Conservation (phyloP, 2,888 invertebrate genomes). For the Agrochola circellaris region DNA sequence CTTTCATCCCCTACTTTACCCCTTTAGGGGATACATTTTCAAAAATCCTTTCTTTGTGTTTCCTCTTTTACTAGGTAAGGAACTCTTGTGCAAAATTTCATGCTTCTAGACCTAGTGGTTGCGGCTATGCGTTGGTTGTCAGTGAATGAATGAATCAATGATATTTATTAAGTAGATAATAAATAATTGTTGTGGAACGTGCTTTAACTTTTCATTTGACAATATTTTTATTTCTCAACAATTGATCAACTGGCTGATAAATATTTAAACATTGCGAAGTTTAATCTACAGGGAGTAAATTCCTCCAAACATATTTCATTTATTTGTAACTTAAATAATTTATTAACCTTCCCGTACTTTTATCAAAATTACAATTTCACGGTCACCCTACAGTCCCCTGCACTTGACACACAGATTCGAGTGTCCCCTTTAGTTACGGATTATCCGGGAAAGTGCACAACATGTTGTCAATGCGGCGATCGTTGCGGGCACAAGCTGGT, state of each 20-base stretch:
- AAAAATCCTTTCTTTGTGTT: no score
- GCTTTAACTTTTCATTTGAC: no score
- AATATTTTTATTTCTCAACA: no score
- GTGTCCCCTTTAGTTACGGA: conserved; percentile 85
- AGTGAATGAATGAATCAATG: no score
- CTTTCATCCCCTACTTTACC: no score
- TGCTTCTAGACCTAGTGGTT: no score
- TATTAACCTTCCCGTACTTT: background rate
- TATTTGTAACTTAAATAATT: background rate
- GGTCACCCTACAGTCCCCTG: conserved; percentile 74
- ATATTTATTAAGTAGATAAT: no score
- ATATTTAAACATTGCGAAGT: background rate
- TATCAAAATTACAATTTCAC: conserved; percentile 38
- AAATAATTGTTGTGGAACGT: no score
- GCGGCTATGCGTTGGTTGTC: no score
- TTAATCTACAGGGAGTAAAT: background rate
- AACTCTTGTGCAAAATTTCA: no score
- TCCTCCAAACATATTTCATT: background rate
- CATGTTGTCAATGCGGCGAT: conserved; percentile 84
- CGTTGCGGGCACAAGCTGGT: conserved; percentile 69
- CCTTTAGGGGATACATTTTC: no score
- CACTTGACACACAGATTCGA: conserved; percentile 78
- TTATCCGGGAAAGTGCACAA: conserved; percentile 88
- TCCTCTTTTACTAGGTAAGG: no score
- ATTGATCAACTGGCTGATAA: background rate